Percentiles rank a stretch among this genome's conserved stretches.
Evolutionary conservation across 2,888 invertebrate species (phyloP).

Genomic region (Amblyjoppa proteus): DNA sequence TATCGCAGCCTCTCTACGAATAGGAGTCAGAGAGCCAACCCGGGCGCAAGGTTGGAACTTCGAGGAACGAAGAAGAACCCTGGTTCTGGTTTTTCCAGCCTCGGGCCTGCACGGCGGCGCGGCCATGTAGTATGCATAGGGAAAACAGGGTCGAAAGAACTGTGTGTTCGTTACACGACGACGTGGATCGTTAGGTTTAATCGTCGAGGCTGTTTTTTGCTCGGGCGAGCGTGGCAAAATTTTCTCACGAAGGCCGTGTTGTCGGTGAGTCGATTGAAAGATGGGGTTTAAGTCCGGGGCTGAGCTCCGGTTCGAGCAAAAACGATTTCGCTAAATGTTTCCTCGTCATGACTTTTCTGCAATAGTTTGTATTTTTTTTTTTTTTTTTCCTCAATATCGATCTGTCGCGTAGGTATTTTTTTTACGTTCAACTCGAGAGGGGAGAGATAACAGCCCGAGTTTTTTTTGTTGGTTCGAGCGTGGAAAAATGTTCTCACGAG

Average conservation of each 20-base stretch:
- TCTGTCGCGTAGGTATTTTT: neutral
- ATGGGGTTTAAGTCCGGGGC: neutral
- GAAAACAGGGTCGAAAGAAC: conserved; percentile 7
- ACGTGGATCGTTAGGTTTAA: conserved; percentile 54
- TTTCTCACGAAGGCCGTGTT: conserved; percentile 56
- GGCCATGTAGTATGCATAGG: conserved; percentile 12
- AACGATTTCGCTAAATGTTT: neutral
- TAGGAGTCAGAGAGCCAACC: conserved; percentile 1
- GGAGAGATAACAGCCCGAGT: neutral
- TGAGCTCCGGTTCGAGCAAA: neutral
- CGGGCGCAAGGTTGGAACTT: neutral
- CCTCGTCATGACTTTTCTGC: neutral
- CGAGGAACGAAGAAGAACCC: neutral
- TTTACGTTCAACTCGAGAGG: neutral
- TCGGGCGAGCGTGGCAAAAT: conserved; percentile 22
- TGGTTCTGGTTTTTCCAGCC: neutral
- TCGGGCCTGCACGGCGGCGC: neutral
- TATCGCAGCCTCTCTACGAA: conserved; percentile 18
- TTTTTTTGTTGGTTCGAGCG: conserved; percentile 14
- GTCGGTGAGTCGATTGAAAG: conserved; percentile 13
- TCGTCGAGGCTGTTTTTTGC: conserved; percentile 44
- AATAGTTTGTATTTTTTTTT: neutral
- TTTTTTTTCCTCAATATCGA: neutral
- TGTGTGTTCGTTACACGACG: conserved; percentile 13
- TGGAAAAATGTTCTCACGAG: conserved; percentile 59